Evolutionary conservation across 1,140 invertebrate species (phyloP), one percentile per base, ranked within the genome.

Genomic region (Brachystomella parvula): DNA sequence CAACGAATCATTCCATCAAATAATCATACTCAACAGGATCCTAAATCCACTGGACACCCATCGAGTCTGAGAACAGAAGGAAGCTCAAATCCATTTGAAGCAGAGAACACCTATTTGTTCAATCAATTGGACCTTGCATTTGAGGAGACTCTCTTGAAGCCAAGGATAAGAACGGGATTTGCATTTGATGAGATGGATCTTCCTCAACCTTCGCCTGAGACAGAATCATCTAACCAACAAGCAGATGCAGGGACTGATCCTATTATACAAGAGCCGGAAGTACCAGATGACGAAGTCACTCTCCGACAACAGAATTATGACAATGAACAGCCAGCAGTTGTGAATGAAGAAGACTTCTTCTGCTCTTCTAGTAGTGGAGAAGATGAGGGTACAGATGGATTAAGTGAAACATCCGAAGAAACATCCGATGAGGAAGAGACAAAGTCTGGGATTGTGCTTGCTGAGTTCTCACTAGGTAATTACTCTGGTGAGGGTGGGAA

Each of bases 331-430:
- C 72, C 72, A 3, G 59, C 57, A 58, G 72, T 71, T 39, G 69
- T 73, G 6, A 64, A 68, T 24, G 72, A 73, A 64, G 72, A 73
- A 47, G 72, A 73, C 61, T 73, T 73, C 65, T 73, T 73, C 64
- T 71, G 69, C 32, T 71, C 69, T 6, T 62, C 65, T 3, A 6
- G 12, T 2, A 59, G 62, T 58, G 67, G 58, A 29, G 69, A 71
- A 44, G 69, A 67, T 29, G 70, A 69, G 26, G 61, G 66, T 47
- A 12, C 30, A 9, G 32, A 15, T 47, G 15, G 30, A 3, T 19
- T 35, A 60, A 60, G 58, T 32, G 58, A 35, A 30, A 60, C 58
- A 15, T 60, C 58, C 3, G 24, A 26, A 24, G 26, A 12, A 6
- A 66, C 67, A 28, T 71, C 70, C 30, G 63, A 60, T 30, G 67